Evolutionary conservation across 2,113 vertebrate genomes (phyloP).

Genomic region (Upupa epops): DNA sequence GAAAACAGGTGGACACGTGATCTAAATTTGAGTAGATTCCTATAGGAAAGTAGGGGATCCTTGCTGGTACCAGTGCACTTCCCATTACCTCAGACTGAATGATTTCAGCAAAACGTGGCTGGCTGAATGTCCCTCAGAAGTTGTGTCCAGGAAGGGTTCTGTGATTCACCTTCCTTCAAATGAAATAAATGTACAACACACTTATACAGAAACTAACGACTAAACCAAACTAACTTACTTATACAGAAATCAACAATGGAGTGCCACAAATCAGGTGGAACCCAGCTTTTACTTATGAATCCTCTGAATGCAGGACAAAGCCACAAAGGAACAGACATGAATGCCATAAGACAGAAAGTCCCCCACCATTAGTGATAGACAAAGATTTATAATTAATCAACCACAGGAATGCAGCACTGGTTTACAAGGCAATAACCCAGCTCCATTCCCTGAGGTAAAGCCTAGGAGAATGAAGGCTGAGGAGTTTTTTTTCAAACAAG

Average conservation of each 20-base stretch:
- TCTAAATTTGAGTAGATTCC: background rate
- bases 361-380: background rate
- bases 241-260: background rate
- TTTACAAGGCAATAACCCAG: constrained; percentile 68
- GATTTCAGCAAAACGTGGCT: background rate
- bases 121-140: background rate
- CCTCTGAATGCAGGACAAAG: background rate
- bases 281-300: background rate
- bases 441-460: constrained; percentile 33
- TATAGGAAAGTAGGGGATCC: background rate
- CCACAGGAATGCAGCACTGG: background rate
- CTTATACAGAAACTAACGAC: background rate
- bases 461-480: constrained; percentile 35
- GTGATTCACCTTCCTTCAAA: background rate
- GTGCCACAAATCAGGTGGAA: background rate
- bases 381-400: constrained; percentile 62
- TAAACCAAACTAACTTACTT: no score
- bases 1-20: background rate
- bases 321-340: background rate
- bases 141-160: background rate
- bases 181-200: background rate
- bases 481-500: constrained; percentile 61
- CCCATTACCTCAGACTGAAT: background rate
- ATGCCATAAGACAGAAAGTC: background rate
- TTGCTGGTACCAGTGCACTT: background rate